Evolutionary conservation across 2,888 invertebrate genomes (phyloP), one percentile per base, ranked within the genome.

Genomic region (Heliconius erato): DNA sequence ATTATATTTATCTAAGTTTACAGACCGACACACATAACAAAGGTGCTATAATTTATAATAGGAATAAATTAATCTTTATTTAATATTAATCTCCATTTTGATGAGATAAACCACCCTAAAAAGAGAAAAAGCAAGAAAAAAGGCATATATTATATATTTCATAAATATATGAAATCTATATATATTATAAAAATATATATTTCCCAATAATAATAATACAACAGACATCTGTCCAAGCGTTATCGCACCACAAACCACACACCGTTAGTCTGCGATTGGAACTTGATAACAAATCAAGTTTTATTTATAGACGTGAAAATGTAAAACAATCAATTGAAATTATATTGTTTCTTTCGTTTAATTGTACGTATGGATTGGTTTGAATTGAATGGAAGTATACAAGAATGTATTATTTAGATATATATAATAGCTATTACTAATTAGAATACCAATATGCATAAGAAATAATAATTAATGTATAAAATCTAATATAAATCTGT

Each of bases 221-320:
- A 77, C 28, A 71, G 67, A 35, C 54, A 32, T 77, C 77, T 81
- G 63, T 59, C 54, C 44, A 23, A 81, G 26, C 40, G 76, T 83
- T 84, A 83, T 84, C 84, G 78, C 40, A 82, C 84, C 84, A 79
- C 84, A 84, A 84, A 80, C 84, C 84, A 74, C 84, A 74, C 76
- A 63, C 77, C 49, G 77, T 82, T 80, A 80, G 54, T 72, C 72
- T 32, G 69, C 59, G 76, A 83, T 81, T 71, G 76, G 68, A 79
- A 59, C 76, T 40, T 67, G 83, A 83, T 83, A 83, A 81, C 67
- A 77, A 83, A 82, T 71, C 79, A 72, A 74, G 44, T 74, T 74
- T 65, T 81, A 77, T 71, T 77, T 71, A 72, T 49, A 65, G 63
- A 74, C 32, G 74, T 67, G 54, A 35, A 72, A 76, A 77, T 76